These are phyloP conservation scores for Halyomorpha halys DNA, from an alignment of 1,140 invertebrate genomes.

Conservation along the genomic window DNA sequence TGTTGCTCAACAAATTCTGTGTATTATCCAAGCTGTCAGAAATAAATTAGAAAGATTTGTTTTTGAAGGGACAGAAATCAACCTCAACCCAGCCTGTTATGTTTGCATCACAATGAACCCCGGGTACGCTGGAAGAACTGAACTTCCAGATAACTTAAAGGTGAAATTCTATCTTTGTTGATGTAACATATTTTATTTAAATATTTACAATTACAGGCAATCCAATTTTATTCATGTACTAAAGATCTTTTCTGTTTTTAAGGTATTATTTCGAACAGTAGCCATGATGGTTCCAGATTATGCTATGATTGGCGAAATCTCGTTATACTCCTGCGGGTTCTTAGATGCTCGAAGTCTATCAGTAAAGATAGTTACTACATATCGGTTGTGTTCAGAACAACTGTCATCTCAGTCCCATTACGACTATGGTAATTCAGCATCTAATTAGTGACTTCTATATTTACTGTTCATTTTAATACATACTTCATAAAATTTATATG, in stretches of 20 bases:
- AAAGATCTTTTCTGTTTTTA: background rate
- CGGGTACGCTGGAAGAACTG: constrained; percentile 74
- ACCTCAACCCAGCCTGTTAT: constrained; percentile 68
- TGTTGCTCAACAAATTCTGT: constrained; percentile 72
- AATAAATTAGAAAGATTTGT: constrained; percentile 56
- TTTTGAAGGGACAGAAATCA: constrained; percentile 77
- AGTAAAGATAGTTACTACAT: constrained; percentile 81
- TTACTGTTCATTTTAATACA: too few relatives aligned
- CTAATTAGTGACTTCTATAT: too few relatives aligned
- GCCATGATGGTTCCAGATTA: constrained; percentile 96
- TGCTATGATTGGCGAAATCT: constrained; percentile 83
- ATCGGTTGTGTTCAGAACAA: constrained; percentile 80
- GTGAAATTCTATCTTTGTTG: background rate
- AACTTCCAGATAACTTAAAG: constrained; percentile 67
- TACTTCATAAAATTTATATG: too few relatives aligned
- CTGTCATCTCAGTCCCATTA: constrained; percentile 79
- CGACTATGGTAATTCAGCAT: constrained; percentile 58
- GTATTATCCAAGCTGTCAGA: constrained; percentile 68
- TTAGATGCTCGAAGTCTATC: constrained; percentile 65
- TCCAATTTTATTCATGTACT: too few relatives aligned
- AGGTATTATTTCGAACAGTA: constrained; percentile 79
- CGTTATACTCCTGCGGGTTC: constrained; percentile 82
- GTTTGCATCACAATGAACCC: constrained; percentile 93
- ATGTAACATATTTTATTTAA: background rate
- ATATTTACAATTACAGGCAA: too few relatives aligned